Conservation (phyloP, 2,888 invertebrate species). For the Caenorhabditis doughertyi region DNA sequence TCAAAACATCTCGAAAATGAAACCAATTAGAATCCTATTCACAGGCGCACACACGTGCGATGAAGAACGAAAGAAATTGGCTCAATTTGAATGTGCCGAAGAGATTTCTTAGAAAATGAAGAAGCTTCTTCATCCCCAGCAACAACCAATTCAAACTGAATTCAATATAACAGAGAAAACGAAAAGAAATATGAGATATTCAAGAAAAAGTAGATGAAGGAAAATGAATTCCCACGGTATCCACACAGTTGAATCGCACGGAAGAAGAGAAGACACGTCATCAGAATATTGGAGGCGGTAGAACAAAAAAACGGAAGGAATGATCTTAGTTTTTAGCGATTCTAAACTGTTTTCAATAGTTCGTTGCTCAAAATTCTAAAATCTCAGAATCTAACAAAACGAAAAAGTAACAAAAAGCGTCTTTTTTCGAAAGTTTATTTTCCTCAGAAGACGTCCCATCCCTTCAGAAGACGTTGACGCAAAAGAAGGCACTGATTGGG, state of each 20-base stretch:
- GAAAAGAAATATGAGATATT: slow-evolving; percentile 57
- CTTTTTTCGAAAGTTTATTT: slow-evolving; percentile 20
- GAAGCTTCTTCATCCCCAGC: not conserved
- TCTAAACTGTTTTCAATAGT: too few relatives aligned
- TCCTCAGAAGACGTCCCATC: not conserved
- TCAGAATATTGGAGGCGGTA: slow-evolving; percentile 9
- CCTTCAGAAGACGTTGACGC: slow-evolving; percentile 9
- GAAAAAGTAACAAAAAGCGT: slow-evolving; percentile 12
- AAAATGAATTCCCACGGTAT: slow-evolving; percentile 46
- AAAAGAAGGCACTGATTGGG: slow-evolving; percentile 48
- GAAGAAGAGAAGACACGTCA: slow-evolving; percentile 16
- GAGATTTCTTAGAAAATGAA: not conserved
- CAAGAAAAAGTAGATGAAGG: not conserved
- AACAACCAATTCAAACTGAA: slow-evolving; percentile 22
- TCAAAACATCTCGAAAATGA: slow-evolving; percentile 4
- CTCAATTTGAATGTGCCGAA: slow-evolving; percentile 37
- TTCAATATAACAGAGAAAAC: slow-evolving; percentile 15
- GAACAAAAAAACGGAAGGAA: not conserved
- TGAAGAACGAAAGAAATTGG: too few relatives aligned
- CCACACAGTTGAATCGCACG: slow-evolving; percentile 4
- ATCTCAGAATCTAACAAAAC: not conserved
- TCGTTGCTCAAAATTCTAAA: not conserved
- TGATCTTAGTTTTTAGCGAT: too few relatives aligned
- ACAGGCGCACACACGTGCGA: not conserved
- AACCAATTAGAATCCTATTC: slow-evolving; percentile 48